Evolutionary conservation across 92 coral and sea anemone species (phyloP), one percentile per base, ranked within the genome.

Genomic region (Isaurus tuberculatus): DNA sequence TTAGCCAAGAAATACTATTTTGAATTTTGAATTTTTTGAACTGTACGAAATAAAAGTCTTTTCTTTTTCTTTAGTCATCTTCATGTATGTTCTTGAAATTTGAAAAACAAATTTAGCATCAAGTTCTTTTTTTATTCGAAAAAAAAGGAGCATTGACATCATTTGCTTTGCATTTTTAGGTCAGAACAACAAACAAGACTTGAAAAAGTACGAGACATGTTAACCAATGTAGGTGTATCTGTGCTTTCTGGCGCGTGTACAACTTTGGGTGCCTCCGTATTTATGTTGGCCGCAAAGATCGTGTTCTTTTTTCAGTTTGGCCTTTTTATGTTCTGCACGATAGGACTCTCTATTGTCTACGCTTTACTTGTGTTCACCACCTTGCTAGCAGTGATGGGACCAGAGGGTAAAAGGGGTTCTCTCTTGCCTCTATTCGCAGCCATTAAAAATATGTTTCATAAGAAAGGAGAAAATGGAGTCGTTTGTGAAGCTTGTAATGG

Each of bases 211-310:
- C 85, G 93, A 20, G 94, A 96, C 58, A 93, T 95, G 23, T 79
- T 96, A 40, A 92, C 96, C 42, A 88, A 86, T 88, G 99, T 94
- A 14, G 99, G 99, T 0, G 91, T 96, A 30, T 96, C 99, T 5
- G 98, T 96, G 26, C 84, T 90, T 40, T 96, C 99, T 8, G 99
- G 99, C 13, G 99, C 99, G 7, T 84, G 96, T 51, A 96, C 99
- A 34, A 90, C 99, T 4, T 64, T 96, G 16, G 99, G 99, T 2
- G 95, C 99, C 6, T 96, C 99, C 1, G 94, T 96, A 16, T 96
- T 96, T 86, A 96, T 96, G 99, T 84, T 96, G 34, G 99, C 99
- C 0, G 99, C 99, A 19, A 96, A 96, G 80, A 96, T 96, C 29
- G 91, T 96, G 3, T 96, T 96, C 86, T 96, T 96, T 77, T 90